Conservation (phyloP, 2,797 vertebrate species). For the Psittacula echo region DNA sequence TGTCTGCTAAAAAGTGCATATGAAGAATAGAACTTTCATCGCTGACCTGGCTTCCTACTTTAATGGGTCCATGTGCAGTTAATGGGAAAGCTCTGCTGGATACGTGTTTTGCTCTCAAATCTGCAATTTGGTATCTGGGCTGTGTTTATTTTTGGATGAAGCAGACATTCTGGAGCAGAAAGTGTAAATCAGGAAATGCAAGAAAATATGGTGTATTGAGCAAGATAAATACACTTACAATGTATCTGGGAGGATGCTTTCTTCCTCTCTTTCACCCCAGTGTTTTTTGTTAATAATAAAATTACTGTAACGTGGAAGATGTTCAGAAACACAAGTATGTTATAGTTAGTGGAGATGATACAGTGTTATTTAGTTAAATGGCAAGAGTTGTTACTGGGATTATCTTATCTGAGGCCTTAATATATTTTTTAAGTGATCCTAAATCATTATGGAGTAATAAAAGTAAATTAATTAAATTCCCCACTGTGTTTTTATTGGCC, state of each 20-base stretch:
- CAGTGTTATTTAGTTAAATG: neutral
- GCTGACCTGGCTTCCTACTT: neutral
- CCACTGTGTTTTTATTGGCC: conserved; percentile 26
- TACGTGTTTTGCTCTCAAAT: neutral
- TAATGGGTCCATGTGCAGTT: neutral
- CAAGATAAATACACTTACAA: neutral
- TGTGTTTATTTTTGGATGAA: conserved; percentile 43
- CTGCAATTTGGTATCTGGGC: neutral
- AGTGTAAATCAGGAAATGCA: conserved; percentile 27
- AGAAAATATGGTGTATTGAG: neutral
- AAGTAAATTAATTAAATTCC: conserved; percentile 52
- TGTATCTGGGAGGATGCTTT: neutral
- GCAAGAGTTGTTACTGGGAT: neutral
- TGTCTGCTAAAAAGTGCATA: neutral
- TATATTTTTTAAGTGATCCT: neutral
- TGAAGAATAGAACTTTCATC: neutral
- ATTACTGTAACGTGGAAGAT: neutral
- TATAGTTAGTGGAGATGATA: neutral
- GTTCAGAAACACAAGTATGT: neutral
- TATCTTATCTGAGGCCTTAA: neutral
- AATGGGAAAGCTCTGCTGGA: conserved; percentile 26
- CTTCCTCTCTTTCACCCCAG: neutral
- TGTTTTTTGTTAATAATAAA: conserved; percentile 20
- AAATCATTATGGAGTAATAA: conserved; percentile 16
- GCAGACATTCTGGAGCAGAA: conserved; percentile 14